phyloP scores from a whole-genome alignment of 2,113 vertebrate genomes.

The Apus apus region DNA sequence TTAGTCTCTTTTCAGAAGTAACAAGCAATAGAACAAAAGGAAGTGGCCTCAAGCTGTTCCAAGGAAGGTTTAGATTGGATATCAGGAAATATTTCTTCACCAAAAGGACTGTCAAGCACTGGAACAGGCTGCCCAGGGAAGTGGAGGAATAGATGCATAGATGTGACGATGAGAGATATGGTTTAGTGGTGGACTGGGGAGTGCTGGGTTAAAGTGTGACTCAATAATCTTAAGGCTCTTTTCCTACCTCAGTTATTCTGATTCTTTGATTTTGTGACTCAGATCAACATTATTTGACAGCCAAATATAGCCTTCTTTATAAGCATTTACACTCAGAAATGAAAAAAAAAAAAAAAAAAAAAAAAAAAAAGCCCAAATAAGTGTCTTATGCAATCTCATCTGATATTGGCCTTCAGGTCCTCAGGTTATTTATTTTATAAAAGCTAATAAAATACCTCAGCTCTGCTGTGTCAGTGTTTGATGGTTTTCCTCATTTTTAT shows the following conservation, averaged over 20 bases:
- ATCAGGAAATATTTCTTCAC: too few species aligned
- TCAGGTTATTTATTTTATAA: conserved; percentile 31
- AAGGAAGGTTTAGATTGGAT: background rate
- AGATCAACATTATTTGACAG: background rate
- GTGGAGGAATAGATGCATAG: too few species aligned
- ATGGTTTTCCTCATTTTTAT: background rate
- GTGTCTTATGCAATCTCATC: conserved; percentile 4
- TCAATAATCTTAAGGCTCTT: background rate
- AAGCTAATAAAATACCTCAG: conserved; percentile 33
- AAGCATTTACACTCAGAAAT: background rate
- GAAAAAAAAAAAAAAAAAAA: background rate
- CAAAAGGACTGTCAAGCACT: background rate
- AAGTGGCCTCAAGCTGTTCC: background rate
- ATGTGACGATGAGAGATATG: too few species aligned
- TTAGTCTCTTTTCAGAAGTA: background rate
- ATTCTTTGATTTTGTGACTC: background rate
- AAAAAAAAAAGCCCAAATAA: background rate
- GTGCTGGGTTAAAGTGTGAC: background rate
- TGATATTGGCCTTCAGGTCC: conserved; percentile 8
- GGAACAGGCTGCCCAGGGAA: background rate
- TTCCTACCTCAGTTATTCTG: background rate
- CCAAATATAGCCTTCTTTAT: background rate
- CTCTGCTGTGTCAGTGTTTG: background rate
- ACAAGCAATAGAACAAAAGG: background rate
- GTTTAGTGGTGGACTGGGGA: background rate